Conservation (phyloP, 2,888 invertebrate genomes). For the Deroplatys truncata region DNA sequence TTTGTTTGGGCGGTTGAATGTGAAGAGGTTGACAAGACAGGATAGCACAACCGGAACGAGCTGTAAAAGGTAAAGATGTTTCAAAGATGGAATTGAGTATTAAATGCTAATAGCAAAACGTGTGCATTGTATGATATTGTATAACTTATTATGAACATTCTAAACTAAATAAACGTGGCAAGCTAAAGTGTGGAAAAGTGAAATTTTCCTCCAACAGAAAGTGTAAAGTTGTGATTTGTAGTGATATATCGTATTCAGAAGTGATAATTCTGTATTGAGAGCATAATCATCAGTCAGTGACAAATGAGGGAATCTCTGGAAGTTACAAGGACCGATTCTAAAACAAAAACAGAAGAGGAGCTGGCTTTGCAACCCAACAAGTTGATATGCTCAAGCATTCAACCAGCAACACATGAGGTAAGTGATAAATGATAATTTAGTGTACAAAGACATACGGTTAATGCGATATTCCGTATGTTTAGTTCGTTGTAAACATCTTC, state of each 20-base stretch:
- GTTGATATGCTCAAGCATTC: too few relatives aligned
- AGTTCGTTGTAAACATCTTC: too few relatives aligned
- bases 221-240: not conserved
- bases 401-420: not conserved
- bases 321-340: not conserved
- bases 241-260: not conserved
- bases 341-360: not conserved
- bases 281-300: too few relatives aligned
- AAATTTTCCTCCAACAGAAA: too few relatives aligned
- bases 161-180: not conserved
- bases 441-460: too few relatives aligned
- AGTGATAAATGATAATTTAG: not conserved
- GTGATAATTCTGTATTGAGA: not conserved
- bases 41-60: not conserved
- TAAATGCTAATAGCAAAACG: not conserved
- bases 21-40: too few relatives aligned
- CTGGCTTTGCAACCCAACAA: not conserved
- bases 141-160: too few relatives aligned
- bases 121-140: not conserved
- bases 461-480: not conserved
- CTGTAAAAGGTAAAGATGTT: not conserved
- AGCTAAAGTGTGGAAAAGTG: not conserved
- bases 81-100: not conserved
- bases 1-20: too few relatives aligned
- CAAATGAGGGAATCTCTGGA: not conserved